Base-by-base conservation (phyloP, 2,113 vertebrate species). In the Pteruthius melanotis region DNA sequence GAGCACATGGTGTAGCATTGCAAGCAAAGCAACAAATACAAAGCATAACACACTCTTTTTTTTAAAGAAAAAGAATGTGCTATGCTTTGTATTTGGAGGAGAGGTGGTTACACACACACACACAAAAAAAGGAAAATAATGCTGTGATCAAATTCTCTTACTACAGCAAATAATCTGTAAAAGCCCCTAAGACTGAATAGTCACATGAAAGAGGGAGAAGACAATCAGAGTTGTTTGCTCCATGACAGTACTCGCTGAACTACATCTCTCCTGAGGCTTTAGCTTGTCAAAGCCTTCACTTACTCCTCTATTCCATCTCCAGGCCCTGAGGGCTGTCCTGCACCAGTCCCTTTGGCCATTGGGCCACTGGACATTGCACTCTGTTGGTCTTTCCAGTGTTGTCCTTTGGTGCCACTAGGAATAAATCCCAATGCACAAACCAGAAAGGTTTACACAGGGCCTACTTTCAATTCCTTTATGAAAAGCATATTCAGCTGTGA, bases 291-390 rank as follows among this genome's bases (percentile, higher is more conserved):
- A 89, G 15, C 23, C 13, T 42, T 44, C 24, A 1, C 30, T 24
- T 57, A 27, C 49, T 59, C 20, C 27, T 50, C 28, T 37, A 42
- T 35, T 19, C 44, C 19, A 7, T 35, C 65, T 56, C 19, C 22
- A 3, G 0, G 6, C 87, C 64, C 66, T 50, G 61, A n/a, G 61
- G 28, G 37, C 42, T 69, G 78, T 72, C 68, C 59, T 52, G 6
- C 40, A 8, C 13, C 40, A 9, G 37, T 30, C n/a, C 50, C 40
- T 64, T 27, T 79, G 42, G 33, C 83, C 33, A 21, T 1, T 0
- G 0, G 15, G 65, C 33, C 1, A 0, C 15, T 52, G 54, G 18
- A n/a, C 16, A 3, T 33, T 24, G 30, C 40, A 2, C 20, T 19
- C 4, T 1, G 0, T 3, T 30, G 83, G n/a, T 30, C 44, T 56